phyloP scores from a whole-genome alignment of 64 coral and sea anemone species.

The Stichodactyla helianthus region DNA sequence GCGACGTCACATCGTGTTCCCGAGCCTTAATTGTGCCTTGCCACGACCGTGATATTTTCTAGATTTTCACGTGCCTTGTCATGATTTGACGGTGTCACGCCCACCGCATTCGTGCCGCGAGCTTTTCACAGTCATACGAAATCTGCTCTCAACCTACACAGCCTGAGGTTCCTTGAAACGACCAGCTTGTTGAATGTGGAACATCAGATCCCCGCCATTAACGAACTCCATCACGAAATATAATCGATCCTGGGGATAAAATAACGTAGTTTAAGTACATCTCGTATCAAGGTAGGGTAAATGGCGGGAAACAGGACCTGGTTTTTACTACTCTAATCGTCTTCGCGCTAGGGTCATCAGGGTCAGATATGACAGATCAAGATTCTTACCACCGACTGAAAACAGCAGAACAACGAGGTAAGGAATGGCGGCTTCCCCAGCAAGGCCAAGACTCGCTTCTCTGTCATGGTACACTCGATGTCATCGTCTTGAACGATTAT shows the following conservation, averaged over 20 bases:
- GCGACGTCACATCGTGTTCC: too few species aligned
- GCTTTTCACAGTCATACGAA: too few species aligned
- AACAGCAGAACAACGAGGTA: slow-evolving; percentile 93
- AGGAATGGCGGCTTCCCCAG: slow-evolving; percentile 85
- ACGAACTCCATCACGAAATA: slow-evolving; percentile 99
- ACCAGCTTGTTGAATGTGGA: slow-evolving; percentile 93
- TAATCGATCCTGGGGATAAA: slow-evolving; percentile 78
- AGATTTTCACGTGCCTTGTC: too few species aligned
- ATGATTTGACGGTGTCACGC: too few species aligned
- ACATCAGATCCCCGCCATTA: slow-evolving; percentile 98
- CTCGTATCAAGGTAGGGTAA: too few species aligned
- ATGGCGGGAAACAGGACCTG: too few species aligned
- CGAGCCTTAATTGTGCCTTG: too few species aligned
- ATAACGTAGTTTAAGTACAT: neutral
- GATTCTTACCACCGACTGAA: slow-evolving; percentile 60
- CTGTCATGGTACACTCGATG: slow-evolving; percentile 96
- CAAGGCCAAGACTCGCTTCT: slow-evolving; percentile 89
- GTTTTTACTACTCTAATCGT: too few species aligned
- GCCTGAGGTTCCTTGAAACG: slow-evolving; percentile 96
- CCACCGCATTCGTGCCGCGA: too few species aligned
- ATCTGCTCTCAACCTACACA: slow-evolving; percentile 54
- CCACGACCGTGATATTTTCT: too few species aligned
- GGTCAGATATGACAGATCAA: neutral
- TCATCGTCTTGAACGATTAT: slow-evolving; percentile 98
- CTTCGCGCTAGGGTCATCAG: too few species aligned